These are phyloP conservation scores for Calameuta idolon DNA, from an alignment of 2,888 invertebrate genomes.

Conservation along the genomic window DNA sequence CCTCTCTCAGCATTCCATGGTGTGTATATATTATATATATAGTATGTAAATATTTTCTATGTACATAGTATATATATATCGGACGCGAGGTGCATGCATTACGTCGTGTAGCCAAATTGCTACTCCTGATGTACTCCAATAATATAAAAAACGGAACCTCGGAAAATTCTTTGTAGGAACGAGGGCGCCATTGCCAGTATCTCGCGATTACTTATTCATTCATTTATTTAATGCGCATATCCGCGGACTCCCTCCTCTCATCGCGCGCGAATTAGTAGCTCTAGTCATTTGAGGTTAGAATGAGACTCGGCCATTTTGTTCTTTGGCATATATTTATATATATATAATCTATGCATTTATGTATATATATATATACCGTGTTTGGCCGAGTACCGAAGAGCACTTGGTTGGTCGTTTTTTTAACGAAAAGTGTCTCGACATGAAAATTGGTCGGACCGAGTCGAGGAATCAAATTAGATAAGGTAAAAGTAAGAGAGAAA, in stretches of 20 bases:
- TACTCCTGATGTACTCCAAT: neutral
- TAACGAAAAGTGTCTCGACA: neutral
- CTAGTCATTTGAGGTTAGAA: neutral
- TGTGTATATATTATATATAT: neutral
- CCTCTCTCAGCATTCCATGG: slow-evolving; percentile 36
- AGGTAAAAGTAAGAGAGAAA: slow-evolving; percentile 29
- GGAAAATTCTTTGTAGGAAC: slow-evolving; percentile 41
- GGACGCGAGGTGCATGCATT: slow-evolving; percentile 39
- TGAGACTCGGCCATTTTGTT: neutral
- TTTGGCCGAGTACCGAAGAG: neutral
- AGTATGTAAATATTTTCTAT: neutral
- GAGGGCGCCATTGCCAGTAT: neutral
- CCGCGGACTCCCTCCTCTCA: neutral
- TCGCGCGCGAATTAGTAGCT: neutral
- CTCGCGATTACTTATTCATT: neutral
- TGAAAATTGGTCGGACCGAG: slow-evolving; percentile 9
- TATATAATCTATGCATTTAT: too few relatives aligned
- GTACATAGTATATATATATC: slow-evolving; percentile 19
- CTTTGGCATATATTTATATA: neutral
- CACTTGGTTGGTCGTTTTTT: neutral
- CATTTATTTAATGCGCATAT: neutral
- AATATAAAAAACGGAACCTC: slow-evolving; percentile 13
- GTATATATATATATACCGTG: neutral
- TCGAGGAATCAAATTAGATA: slow-evolving; percentile 28
- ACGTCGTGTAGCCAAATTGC: neutral